A percentile compares a stretch with the other conserved stretches of the same genome.
These are phyloP conservation scores for Lynx canadensis DNA, from an alignment of 2,113 vertebrate genomes.

Conservation along the genomic window DNA sequence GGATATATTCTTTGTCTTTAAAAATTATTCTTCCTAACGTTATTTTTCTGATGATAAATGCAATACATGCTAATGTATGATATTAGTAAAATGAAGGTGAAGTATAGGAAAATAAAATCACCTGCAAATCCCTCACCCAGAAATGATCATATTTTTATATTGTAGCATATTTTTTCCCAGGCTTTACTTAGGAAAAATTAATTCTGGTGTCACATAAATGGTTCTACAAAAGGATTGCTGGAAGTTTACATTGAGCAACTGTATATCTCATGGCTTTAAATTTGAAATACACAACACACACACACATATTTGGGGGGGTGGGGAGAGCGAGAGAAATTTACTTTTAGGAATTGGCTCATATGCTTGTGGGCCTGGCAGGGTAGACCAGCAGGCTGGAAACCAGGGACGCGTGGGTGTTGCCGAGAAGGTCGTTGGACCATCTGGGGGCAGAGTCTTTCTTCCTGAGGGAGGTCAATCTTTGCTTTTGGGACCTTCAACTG, in stretches of 20 bases:
- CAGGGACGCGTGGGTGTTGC: neutral
- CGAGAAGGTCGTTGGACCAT: rapidly evolving
- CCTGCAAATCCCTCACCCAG: neutral
- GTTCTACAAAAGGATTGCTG: neutral
- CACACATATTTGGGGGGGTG: neutral
- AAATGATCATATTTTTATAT: neutral
- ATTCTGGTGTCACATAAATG: neutral
- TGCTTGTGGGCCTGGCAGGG: neutral
- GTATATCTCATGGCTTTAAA: neutral
- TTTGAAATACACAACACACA: neutral
- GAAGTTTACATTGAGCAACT: neutral
- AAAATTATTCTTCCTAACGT: neutral
- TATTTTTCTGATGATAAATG: neutral
- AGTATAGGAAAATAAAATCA: neutral
- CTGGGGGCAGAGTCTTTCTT: neutral
- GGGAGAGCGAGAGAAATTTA: neutral
- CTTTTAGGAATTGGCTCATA: neutral
- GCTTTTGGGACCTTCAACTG: neutral
- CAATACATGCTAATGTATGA: neutral
- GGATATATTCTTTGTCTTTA: neutral
- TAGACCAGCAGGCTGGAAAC: neutral
- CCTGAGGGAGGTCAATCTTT: neutral
- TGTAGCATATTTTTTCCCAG: neutral
- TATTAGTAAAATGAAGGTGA: neutral
- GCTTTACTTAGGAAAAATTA: slow-evolving; percentile 3